Base-by-base conservation (phyloP, 2,888 invertebrate genomes). In the Caradrina clavipalpis region DNA sequence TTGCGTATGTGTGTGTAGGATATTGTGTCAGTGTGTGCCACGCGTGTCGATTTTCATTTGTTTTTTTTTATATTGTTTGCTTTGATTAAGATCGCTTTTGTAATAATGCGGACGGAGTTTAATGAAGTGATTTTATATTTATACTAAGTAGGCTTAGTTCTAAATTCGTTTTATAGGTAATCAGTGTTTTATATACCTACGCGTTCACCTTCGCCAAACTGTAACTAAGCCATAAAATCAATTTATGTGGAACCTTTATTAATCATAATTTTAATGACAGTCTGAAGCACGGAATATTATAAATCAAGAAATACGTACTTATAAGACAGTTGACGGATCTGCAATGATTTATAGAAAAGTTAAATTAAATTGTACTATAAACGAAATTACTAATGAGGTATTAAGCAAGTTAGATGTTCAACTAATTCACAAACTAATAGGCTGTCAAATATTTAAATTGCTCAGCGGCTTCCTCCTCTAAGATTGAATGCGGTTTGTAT, bases 401-500 rank as follows among this genome's bases (percentile, higher is more conserved):
- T 85, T 83, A 68, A 72, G 66, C 67, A 85, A 83, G 77, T 73
- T 50, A 75, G 76, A 72, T 73, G 69, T 76, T 68, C 75, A 74
- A 87, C 85, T 87, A 89, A 88, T 89, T 87, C 83, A 76, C 82
- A 75, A 81, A 74, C 82, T 86, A 90, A 87, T 86, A 84, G 85
- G 74, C 86, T 90, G 93, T 92, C 94, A 93, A 94, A 93, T 91
- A 92, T 93, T 92, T 92, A 93, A 93, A 94, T 94, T 93, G 85
- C 78, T 61, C 76, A n/a, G 85, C 86, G 86, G 90, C 92, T 94
- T 94, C 93, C 93, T 93, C 83, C 86, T 92, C 87, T 88, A 82
- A 89, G 89, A 94, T 94, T 94, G 94, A 91, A 92, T 93, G 93
- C 89, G 94, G 94, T 94, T 93, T 86, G 78, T 81, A 80, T 92